Evolutionary conservation across 2,113 vertebrate genomes (phyloP).

Genomic region (Caracal caracal): DNA sequence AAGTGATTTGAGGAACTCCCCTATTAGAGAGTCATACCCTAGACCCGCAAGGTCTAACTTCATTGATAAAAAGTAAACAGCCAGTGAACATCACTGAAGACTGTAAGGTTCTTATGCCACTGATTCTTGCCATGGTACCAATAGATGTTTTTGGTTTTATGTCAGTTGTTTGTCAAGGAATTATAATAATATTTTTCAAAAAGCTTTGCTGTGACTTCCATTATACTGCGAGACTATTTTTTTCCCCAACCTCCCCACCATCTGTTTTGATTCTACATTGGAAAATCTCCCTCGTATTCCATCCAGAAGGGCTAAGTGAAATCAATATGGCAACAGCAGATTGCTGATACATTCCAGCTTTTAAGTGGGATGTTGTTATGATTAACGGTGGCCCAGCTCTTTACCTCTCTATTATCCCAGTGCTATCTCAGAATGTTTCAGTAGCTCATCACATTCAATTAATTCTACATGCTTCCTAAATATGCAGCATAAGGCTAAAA

Average conservation of each 20-base stretch:
- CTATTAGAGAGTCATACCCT: neutral
- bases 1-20: neutral
- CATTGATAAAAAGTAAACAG: neutral
- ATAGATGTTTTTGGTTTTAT: constrained; percentile 73
- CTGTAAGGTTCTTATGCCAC: neutral
- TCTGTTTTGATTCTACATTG: constrained; percentile 84
- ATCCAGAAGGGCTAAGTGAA: constrained; percentile 82
- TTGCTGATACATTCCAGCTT: constrained; percentile 79
- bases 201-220: constrained; percentile 82
- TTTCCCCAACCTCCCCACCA: constrained; percentile 81
- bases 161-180: constrained; percentile 83
- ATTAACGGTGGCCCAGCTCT: constrained; percentile 77
- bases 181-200: constrained; percentile 82
- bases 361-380: constrained; percentile 82
- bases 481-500: constrained; percentile 76
- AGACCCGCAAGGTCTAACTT: neutral
- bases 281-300: constrained; percentile 82
- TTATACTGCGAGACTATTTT: constrained; percentile 77
- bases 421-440: constrained; percentile 76
- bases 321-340: constrained; percentile 84
- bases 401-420: constrained; percentile 82
- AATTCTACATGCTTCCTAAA: constrained; percentile 79
- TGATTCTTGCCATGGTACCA: constrained; percentile 37
- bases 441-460: constrained; percentile 82
- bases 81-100: neutral